Evolutionary conservation across 2,888 invertebrate genomes (phyloP), one percentile per base, ranked within the genome.

Genomic region (Drosophila nigricruria): DNA sequence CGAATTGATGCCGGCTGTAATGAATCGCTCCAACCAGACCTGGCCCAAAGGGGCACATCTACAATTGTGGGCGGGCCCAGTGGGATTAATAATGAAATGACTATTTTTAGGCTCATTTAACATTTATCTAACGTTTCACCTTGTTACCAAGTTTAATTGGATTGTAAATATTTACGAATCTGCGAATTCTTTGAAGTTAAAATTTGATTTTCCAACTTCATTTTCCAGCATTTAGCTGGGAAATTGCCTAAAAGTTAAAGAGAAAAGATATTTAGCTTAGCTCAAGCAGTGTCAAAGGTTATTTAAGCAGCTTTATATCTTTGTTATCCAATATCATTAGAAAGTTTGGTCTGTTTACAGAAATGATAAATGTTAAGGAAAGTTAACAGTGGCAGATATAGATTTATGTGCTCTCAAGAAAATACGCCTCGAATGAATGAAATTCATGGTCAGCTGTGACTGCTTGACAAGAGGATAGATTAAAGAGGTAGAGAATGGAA

Each of bases 361-460:
- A 38, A 18, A 12, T 12, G 10, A 3, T 3, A 10, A 14, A 20
- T 23, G 4, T 20, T 6, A 20, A 20, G 1, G 3, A 14, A 8
- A 16, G n/a, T n/a, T n/a, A n/a, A n/a, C n/a, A n/a, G n/a, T n/a
- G n/a, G n/a, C n/a, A n/a, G n/a, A n/a, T n/a, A n/a, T n/a, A n/a
- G n/a, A n/a, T n/a, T n/a, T n/a, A n/a, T n/a, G n/a, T n/a, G 20
- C 45, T 45, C 38, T 20, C 8, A 30, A 52, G 54, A 63, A 66
- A 69, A 67, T 52, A 64, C 61, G 53, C 42, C 61, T 59, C 10
- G 32, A 84, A 81, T 75, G 72, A 82, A 73, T 78, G 75, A 65
- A 73, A 73, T 70, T 75, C 62, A 60, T 71, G 81, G 88, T 77
- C 71, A 88, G 60, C 75, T 68, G 61, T 59, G 53, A 59, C 66